Evolutionary conservation across 2,888 invertebrate species (phyloP).

Genomic region (Brachyopa scutellaris): DNA sequence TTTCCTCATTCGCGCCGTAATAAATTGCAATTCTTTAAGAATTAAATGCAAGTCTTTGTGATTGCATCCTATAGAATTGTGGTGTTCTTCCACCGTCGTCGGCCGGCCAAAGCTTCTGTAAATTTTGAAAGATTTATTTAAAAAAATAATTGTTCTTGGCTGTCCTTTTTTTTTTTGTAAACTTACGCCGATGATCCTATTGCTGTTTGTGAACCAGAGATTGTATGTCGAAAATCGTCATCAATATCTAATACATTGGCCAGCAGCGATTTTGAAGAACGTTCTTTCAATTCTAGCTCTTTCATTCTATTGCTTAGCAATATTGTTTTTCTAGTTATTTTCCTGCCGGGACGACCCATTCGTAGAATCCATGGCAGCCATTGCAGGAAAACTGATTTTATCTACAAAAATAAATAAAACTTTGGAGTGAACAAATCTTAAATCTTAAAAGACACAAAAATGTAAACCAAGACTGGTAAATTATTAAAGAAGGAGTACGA

Average conservation of each 20-base stretch:
- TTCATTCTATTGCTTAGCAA: conserved; percentile 95
- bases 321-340: conserved; percentile 94
- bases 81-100: conserved; percentile 89
- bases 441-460: neutral
- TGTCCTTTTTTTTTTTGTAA: neutral
- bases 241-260: conserved; percentile 98
- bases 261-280: conserved; percentile 95
- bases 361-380: conserved; percentile 98
- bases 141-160: too few relatives aligned
- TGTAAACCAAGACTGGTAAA: neutral
- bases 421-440: too few relatives aligned
- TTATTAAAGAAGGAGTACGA: too few relatives aligned
- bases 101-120: conserved; percentile 86
- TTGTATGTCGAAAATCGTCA: conserved; percentile 93
- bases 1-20: conserved; percentile 96
- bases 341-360: conserved; percentile 97
- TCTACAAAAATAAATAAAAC: conserved; percentile 84
- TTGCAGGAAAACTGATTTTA: conserved; percentile 96
- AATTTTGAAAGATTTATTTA: conserved; percentile 1
- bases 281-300: conserved; percentile 95
- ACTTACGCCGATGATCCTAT: conserved; percentile 86
- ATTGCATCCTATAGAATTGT: conserved; percentile 86
- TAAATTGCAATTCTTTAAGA: conserved; percentile 95
- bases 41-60: conserved; percentile 95
- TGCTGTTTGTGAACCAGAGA: conserved; percentile 83